A percentile compares a stretch with the other conserved stretches of the same genome.
Conservation (phyloP, 2,888 invertebrate genomes). For the Acleris cristana region DNA sequence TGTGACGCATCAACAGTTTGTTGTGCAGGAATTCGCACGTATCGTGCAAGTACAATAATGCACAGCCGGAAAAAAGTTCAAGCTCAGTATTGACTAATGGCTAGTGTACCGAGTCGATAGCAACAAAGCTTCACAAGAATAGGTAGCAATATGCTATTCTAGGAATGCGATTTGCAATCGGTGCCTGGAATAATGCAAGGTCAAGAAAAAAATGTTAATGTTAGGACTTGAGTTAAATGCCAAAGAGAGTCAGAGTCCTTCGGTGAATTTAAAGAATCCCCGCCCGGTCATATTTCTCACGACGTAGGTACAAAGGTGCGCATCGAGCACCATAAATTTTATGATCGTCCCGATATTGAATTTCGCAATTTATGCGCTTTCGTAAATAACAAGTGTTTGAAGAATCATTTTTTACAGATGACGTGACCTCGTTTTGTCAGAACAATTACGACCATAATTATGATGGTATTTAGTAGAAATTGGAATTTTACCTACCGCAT, state of each 20-base stretch:
- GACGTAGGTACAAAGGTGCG: constrained; percentile 56
- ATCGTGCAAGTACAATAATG: constrained; percentile 38
- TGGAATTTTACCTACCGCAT: constrained; percentile 20
- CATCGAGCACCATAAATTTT: constrained; percentile 71
- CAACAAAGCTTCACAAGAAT: not conserved
- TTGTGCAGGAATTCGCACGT: constrained; percentile 58
- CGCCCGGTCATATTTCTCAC: constrained; percentile 64
- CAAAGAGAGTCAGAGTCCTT: constrained; percentile 50
- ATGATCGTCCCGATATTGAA: constrained; percentile 69
- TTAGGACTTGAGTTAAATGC: constrained; percentile 47
- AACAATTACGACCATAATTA: constrained; percentile 42
- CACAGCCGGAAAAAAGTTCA: constrained; percentile 35
- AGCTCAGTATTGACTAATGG: constrained; percentile 27
- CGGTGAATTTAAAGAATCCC: constrained; percentile 67
- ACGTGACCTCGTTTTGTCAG: constrained; percentile 55
- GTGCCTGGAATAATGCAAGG: constrained; percentile 44
- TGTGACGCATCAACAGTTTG: constrained; percentile 52
- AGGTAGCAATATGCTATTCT: constrained; percentile 17
- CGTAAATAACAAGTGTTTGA: constrained; percentile 53
- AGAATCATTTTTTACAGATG: constrained; percentile 48
- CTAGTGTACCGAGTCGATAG: constrained; percentile 3
- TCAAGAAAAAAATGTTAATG: constrained; percentile 47
- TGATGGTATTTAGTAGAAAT: constrained; percentile 16
- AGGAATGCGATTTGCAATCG: constrained; percentile 28
- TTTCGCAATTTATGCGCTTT: constrained; percentile 65